Evolutionary conservation across 2,797 vertebrate species (phyloP).

Genomic region (Manis crassicaudata): DNA sequence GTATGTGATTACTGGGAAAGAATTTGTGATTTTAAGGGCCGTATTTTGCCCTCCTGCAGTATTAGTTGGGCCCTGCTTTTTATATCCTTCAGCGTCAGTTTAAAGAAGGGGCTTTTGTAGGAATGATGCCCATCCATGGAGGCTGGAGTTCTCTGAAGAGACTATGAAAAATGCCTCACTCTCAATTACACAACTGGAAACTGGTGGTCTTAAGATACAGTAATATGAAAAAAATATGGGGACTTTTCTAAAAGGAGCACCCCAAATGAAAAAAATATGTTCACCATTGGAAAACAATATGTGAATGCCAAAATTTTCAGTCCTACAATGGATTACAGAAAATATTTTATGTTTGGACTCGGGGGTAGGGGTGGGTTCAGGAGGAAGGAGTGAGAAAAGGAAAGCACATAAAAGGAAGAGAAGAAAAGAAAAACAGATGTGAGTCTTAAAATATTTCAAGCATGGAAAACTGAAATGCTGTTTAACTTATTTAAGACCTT

Average conservation of each 20-base stretch:
- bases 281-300: not conserved
- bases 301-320: not conserved
- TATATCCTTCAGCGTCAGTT: not conserved
- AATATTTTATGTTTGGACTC: constrained; percentile 9
- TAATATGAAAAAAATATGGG: constrained; percentile 1
- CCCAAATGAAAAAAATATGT: constrained; percentile 50
- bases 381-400: not conserved
- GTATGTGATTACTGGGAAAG: not conserved
- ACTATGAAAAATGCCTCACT: constrained; percentile 18
- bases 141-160: not conserved
- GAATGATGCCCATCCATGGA: not conserved
- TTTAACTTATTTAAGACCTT: constrained; percentile 22
- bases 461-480: not conserved
- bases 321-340: constrained; percentile 32
- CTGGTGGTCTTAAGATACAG: not conserved
- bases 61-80: not conserved
- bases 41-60: not conserved
- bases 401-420: not conserved
- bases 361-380: not conserved
- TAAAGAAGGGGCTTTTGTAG: not conserved
- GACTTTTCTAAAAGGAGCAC: constrained; percentile 2
- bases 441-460: constrained; percentile 40
- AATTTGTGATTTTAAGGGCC: not conserved
- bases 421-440: constrained; percentile 58
- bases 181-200: not conserved